These are phyloP conservation scores for Guaruba guarouba DNA, from an alignment of 2,113 vertebrate genomes.

Conservation along the genomic window DNA sequence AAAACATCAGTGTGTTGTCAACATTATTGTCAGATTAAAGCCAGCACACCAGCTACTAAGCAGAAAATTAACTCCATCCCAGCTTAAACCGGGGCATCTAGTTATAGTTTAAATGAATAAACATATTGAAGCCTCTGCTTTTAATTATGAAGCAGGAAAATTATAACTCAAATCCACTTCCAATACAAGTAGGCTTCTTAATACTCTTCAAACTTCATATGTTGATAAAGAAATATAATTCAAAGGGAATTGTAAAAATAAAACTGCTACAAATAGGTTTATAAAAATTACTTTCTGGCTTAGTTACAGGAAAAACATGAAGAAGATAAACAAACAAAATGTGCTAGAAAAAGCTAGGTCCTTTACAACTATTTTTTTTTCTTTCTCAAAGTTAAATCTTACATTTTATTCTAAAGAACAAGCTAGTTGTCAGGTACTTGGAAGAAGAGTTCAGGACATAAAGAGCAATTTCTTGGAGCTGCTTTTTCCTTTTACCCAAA, in stretches of 20 bases:
- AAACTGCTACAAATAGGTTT: background rate
- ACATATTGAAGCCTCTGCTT: background rate
- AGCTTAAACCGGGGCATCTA: background rate
- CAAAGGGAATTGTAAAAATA: background rate
- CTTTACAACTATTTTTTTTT: fast-evolving
- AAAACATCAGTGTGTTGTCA: background rate
- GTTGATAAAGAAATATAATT: background rate
- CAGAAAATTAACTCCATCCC: background rate
- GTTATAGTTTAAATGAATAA: background rate
- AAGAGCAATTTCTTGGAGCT: background rate
- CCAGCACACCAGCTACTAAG: background rate
- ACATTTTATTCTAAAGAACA: background rate
- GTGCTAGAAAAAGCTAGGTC: background rate
- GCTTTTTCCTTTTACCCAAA: background rate
- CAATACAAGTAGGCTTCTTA: background rate
- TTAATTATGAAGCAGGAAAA: background rate
- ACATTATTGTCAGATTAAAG: background rate
- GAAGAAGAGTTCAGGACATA: background rate
- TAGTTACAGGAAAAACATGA: background rate
- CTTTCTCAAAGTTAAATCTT: background rate
- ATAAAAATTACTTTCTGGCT: background rate
- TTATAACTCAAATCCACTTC: background rate
- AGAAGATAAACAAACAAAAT: background rate
- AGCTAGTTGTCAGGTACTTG: background rate
- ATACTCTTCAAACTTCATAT: background rate